Base-by-base conservation (phyloP, 2,888 invertebrate genomes). In the Odontocolon sp. region DNA sequence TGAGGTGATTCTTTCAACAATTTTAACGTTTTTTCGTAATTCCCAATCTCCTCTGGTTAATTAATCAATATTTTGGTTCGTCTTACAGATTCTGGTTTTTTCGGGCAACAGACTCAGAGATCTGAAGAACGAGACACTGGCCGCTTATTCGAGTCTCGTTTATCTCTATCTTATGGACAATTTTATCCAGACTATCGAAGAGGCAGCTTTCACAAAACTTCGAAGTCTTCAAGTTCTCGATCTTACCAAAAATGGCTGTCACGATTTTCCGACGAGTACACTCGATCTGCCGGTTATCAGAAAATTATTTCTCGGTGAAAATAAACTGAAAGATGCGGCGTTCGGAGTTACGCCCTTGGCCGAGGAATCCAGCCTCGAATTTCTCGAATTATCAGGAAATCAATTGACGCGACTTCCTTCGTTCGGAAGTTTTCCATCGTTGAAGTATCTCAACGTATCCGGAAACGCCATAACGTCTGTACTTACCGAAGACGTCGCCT, bases 361-460 rank as follows among this genome's bases (percentile, higher is more conserved):
- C 16, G 84, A 87, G n/a, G 88, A 86, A 8, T 93, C 91, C 54
- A 94, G 94, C 0, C 91, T 94, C 2, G 91, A 92, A 78, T 91
- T 92, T 76, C 84, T 95, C 4, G 93, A 94, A 79, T 86, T 95
- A 33, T 93, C 94, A 14, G 91, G 92, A 64, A 94, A 94, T 83
- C 91, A 91, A 63, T 89, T 95, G 33, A 90, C 89, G 11, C 90
- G 91, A 68, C 87, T 95, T 40, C 95, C 95, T 0, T 88, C 92
- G 81, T 91, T 94, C 86, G 94, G 94, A 1, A 88, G 91, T 28
- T 83, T 94, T 14, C 93, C 95, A 9, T 92, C 92, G 52, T 85
- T 95, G 33, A 84, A 89, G 66, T 90, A 92, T 56, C 92, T 95
- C 70, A 95, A 95, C 84, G 92, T 94, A 42, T 94, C 95, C 0